These are phyloP conservation scores for Hormiphora californensis DNA, from an alignment of 37 sponge, comb jelly and placozoan species.

Conservation along the genomic window DNA sequence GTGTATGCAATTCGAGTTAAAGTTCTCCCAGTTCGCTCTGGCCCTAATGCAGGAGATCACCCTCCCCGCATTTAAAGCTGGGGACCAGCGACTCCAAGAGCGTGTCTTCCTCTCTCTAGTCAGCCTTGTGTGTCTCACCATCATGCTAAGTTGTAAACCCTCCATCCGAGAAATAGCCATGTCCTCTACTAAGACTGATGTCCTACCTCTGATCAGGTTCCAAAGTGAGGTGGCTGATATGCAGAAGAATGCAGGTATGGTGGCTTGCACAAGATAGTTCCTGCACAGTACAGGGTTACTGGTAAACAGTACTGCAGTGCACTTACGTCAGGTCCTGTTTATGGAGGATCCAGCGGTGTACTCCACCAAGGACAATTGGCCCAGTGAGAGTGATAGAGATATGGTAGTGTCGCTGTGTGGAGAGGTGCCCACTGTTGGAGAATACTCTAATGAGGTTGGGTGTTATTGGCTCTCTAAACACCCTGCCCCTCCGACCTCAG, in stretches of 20 bases:
- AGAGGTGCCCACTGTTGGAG: conserved; percentile 70
- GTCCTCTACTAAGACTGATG: conserved; percentile 33
- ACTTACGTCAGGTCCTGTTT: conserved; percentile 74
- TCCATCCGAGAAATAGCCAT: conserved; percentile 25
- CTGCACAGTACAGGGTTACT: conserved; percentile 24
- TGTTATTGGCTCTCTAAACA: conserved; percentile 70
- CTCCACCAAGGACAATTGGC: conserved; percentile 79
- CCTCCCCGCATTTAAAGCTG: background rate
- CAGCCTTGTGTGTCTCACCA: conserved; percentile 27
- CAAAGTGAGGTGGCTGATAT: conserved; percentile 43
- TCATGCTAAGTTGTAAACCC: background rate
- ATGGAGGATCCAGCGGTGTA: conserved; percentile 73
- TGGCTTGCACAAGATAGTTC: conserved; percentile 53
- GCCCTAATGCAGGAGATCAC: conserved; percentile 71
- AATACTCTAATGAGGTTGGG: conserved; percentile 84
- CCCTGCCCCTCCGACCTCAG: conserved; percentile 76
- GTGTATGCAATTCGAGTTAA: conserved; percentile 66
- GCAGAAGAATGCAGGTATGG: conserved; percentile 53
- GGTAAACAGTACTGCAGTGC: conserved; percentile 42
- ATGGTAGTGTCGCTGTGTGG: conserved; percentile 67
- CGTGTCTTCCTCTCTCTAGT: conserved; percentile 23
- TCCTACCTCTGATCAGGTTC: conserved; percentile 1
- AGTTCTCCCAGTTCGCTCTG: conserved; percentile 63
- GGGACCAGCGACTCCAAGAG: conserved; percentile 14
- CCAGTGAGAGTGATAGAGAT: conserved; percentile 72